Evolutionary conservation across 2,797 vertebrate species (phyloP), one percentile per base, ranked within the genome.

Genomic region (Gallirallus australis): DNA sequence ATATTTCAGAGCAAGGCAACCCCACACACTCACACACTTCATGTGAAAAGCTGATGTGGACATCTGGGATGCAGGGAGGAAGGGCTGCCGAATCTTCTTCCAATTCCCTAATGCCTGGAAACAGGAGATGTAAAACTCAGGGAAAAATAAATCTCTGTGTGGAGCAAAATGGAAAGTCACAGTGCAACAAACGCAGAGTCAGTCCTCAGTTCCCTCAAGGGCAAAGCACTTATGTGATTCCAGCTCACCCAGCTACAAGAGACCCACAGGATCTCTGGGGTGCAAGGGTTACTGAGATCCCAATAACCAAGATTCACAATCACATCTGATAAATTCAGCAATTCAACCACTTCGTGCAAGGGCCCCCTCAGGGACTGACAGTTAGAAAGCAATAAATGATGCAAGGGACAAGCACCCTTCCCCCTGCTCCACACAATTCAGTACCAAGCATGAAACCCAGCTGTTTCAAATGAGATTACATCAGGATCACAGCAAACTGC

Each of bases 401-500:
- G 42, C 17, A 5, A 68, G 78, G 92, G 53, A 70, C 68, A 48
- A 68, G 11, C 2, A 68, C 72, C 76, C 88, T 88, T 70, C 33
- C 45, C 52, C 23, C 73, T 53, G 64, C 57, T 68, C 61, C 78
- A 50, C 8, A n/a, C 60, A 42, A 40, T 0, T 59, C 88, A 5
- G 18, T 1, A 31, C 0, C 82, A 54, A 64, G 52, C 76, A 20
- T 1, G 2, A 37, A 45, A 33, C 33, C 83, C 89, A 78, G 85
- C 77, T 59, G 81, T 78, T 56, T 40, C 7, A 65, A 78, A 10
- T 8, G 64, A 79, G 86, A 82, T 70, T 75, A 52, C 83, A 89
- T 0, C 11, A 1, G 71, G 68, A 87, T 69, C 18, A 0, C 5
- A 48, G 37, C 60, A 30, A 82, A 50, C 54, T 2, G 31, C 65